Percentiles rank a stretch among this genome's conserved stretches.
These are phyloP conservation scores for Psittacula cyanocephala DNA, from an alignment of 2,113 vertebrate genomes.

Conservation along the genomic window DNA sequence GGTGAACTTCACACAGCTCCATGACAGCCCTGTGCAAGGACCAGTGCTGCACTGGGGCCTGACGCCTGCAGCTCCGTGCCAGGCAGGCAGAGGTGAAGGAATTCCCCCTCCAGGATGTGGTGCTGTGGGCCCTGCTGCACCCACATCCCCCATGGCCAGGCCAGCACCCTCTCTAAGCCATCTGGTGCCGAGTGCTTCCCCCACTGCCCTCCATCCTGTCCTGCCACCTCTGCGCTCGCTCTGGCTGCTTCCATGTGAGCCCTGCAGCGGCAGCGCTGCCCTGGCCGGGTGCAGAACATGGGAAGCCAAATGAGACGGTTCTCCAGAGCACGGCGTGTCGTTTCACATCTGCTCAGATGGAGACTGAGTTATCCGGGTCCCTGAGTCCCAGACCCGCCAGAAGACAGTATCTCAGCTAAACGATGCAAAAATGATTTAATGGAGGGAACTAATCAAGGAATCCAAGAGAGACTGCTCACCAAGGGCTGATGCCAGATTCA, in stretches of 20 bases:
- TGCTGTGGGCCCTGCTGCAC: background rate
- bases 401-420: constrained; percentile 62
- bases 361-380: constrained; percentile 53
- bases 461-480: constrained; percentile 68
- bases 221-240: accelerated
- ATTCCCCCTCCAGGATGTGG: background rate
- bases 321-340: background rate
- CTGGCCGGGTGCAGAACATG: background rate
- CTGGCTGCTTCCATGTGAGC: accelerated
- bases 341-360: constrained; percentile 43
- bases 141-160: accelerated
- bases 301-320: background rate
- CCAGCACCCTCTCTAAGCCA: background rate
- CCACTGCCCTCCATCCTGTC: background rate
- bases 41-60: accelerated
- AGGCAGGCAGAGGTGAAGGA: background rate
- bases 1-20: background rate
- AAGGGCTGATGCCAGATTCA: constrained; percentile 72
- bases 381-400: constrained; percentile 49
- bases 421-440: constrained; percentile 59
- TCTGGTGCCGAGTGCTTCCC: background rate
- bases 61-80: accelerated
- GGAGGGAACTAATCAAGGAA: constrained; percentile 75
- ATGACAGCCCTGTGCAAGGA: background rate
- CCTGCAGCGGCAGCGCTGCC: background rate